These are phyloP conservation scores for Stenolophus ochropezus DNA, from an alignment of 2,888 invertebrate species.

Conservation along the genomic window DNA sequence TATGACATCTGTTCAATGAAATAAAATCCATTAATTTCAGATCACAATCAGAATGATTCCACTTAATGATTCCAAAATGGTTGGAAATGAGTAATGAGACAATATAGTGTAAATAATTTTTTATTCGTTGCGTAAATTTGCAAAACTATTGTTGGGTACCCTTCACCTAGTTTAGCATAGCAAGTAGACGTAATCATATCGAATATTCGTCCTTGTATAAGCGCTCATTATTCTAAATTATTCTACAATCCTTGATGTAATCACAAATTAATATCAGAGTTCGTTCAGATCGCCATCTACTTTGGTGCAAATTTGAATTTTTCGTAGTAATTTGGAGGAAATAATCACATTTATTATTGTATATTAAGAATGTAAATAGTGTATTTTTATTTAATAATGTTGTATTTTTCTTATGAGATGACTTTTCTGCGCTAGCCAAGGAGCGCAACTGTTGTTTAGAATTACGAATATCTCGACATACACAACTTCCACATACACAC, in stretches of 20 bases:
- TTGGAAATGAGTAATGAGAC: conserved; percentile 15
- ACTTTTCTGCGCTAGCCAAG: not conserved
- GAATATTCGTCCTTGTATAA: conserved; percentile 42
- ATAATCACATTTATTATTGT: too few relatives aligned
- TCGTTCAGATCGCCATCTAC: not conserved
- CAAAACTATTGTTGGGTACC: conserved; percentile 50
- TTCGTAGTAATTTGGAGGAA: too few relatives aligned
- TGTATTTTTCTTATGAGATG: conserved; percentile 13
- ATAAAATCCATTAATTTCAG: not conserved
- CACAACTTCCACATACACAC: not conserved
- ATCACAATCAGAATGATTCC: conserved; percentile 15
- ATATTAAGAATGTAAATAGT: too few relatives aligned
- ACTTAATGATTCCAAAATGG: conserved; percentile 14
- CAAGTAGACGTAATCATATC: conserved; percentile 27
- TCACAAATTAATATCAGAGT: conserved; percentile 48
- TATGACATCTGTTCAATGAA: not conserved
- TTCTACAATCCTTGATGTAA: conserved; percentile 53
- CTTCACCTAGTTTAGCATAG: conserved; percentile 47
- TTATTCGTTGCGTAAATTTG: conserved; percentile 36
- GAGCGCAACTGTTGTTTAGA: conserved; percentile 1
- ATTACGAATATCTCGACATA: not conserved
- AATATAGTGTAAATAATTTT: conserved; percentile 25
- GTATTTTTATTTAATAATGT: not conserved
- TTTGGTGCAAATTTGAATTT: too few relatives aligned
- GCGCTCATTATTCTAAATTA: conserved; percentile 52